Conservation (phyloP, 2,888 invertebrate genomes). For the Athalia cordata region DNA sequence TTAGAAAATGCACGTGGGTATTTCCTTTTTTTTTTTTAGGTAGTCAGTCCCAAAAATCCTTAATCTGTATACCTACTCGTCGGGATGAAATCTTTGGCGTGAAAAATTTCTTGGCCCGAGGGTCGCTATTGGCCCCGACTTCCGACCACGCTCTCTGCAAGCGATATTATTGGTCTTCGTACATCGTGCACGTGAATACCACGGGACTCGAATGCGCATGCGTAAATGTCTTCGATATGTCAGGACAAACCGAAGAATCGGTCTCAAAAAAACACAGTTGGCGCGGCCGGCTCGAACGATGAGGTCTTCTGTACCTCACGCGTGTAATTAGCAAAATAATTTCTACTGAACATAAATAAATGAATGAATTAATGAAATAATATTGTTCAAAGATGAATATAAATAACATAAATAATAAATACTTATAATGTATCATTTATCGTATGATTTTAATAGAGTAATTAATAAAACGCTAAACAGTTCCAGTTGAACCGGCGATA, state of each 20-base stretch:
- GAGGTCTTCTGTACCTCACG: slow-evolving; percentile 46
- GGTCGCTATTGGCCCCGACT: slow-evolving; percentile 9
- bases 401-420: not conserved
- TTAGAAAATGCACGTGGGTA: too few relatives aligned
- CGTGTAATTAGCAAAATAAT: slow-evolving; percentile 21
- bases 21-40: not conserved
- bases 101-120: slow-evolving; percentile 22
- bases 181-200: slow-evolving; percentile 66
- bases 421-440: not conserved
- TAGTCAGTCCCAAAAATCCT: not conserved
- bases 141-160: slow-evolving; percentile 34
- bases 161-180: slow-evolving; percentile 51
- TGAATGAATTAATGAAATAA: not conserved
- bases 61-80: slow-evolving; percentile 27
- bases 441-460: too few relatives aligned
- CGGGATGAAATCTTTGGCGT: slow-evolving; percentile 16
- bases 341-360: not conserved
- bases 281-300: slow-evolving; percentile 46
- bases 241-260: slow-evolving; percentile 44
- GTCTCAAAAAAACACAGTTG: slow-evolving; percentile 47
- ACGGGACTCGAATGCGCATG: slow-evolving; percentile 58
- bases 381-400: not conserved
- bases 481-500: too few relatives aligned
- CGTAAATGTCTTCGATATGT: slow-evolving; percentile 40
- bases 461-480: too few relatives aligned